These are phyloP conservation scores for Echeneis naucrates DNA, from an alignment of 2,797 vertebrate species.

Conservation along the genomic window DNA sequence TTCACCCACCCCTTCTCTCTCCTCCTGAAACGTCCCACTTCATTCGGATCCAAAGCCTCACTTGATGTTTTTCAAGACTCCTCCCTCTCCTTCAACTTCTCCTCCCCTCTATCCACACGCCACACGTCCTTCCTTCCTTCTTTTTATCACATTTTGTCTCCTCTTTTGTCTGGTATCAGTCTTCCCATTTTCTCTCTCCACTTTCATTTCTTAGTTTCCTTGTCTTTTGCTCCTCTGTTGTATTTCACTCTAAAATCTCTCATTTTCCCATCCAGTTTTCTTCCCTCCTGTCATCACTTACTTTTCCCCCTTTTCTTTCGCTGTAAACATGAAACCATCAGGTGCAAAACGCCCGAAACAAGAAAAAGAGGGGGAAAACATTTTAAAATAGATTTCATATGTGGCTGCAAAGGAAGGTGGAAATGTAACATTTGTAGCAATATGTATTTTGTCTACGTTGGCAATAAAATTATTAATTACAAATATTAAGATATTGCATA, in stretches of 20 bases:
- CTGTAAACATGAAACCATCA: neutral
- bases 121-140: conserved; percentile 2
- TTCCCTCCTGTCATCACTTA: neutral
- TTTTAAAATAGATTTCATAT: too few relatives aligned
- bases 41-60: neutral
- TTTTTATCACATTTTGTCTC: conserved; percentile 10
- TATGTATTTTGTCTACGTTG: neutral
- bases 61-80: neutral
- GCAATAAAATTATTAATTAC: too few relatives aligned
- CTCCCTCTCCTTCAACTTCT: neutral
- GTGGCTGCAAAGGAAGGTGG: too few relatives aligned
- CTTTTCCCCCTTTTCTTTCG: neutral
- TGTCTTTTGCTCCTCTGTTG: conserved; percentile 7
- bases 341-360: neutral
- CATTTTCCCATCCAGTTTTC: neutral
- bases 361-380: neutral
- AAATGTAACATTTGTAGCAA: neutral
- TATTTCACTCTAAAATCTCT: neutral
- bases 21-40: conserved; percentile 24
- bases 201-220: neutral
- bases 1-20: conserved; percentile 17
- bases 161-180: conserved; percentile 8
- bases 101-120: neutral
- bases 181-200: conserved; percentile 26
- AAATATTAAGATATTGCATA: neutral